Conservation (phyloP, 1,140 invertebrate genomes). For the Harpegnathos saltator region DNA sequence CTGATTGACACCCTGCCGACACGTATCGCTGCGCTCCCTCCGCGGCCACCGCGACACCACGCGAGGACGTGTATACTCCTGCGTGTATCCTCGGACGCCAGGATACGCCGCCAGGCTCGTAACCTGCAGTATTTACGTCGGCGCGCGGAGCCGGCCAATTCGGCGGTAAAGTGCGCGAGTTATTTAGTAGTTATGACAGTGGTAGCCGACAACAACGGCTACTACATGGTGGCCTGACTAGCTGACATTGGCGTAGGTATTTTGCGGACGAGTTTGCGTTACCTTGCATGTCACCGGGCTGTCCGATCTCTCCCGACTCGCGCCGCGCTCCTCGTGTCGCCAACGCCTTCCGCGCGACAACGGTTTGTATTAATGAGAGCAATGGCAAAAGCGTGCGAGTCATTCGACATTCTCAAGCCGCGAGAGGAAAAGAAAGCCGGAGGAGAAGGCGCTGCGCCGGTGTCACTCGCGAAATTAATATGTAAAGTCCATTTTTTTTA, state of each 20-base stretch:
- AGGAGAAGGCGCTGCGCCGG: constrained; percentile 13
- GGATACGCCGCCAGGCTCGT: constrained; percentile 53
- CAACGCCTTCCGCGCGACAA: no score
- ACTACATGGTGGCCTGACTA: constrained; percentile 50
- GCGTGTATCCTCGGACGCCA: constrained; percentile 10
- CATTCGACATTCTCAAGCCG: background rate
- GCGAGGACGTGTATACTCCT: no score
- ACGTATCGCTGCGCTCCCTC: constrained; percentile 9
- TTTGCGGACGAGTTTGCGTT: background rate
- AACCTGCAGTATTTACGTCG: constrained; percentile 64
- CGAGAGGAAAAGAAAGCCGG: background rate
- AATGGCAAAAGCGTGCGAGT: background rate
- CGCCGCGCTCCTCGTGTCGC: no score
- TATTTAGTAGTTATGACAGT: constrained; percentile 60
- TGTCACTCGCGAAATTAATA: constrained; percentile 63
- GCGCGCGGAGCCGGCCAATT: constrained; percentile 1
- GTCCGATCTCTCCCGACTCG: no score
- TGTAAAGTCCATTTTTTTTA: constrained; percentile 72
- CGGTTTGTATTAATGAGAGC: no score
- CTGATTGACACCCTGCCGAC: constrained; percentile 73
- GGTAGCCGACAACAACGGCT: constrained; percentile 53
- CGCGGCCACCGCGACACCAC: background rate
- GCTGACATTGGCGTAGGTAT: constrained; percentile 46
- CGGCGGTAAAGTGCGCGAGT: constrained; percentile 49
- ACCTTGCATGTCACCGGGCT: no score